Evolutionary conservation across 2,797 vertebrate genomes (phyloP).

Genomic region (Sphenodon punctatus): DNA sequence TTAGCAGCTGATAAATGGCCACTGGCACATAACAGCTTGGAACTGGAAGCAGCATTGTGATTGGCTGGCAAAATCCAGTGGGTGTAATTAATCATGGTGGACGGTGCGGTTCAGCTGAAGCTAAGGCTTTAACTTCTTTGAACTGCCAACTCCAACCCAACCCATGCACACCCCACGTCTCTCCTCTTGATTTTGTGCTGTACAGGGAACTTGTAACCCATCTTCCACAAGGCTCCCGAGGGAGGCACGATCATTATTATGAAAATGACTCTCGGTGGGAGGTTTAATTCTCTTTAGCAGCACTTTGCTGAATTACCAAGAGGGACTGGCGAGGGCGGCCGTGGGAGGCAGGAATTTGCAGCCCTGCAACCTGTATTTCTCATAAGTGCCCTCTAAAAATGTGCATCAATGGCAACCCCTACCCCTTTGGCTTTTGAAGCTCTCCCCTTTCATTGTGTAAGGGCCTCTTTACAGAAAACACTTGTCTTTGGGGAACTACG

Average conservation of each 20-base stretch:
- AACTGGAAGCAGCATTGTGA: not conserved
- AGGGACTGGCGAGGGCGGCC: too few species aligned
- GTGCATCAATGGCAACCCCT: too few species aligned
- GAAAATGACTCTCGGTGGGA: not conserved
- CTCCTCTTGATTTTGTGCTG: rapidly evolving
- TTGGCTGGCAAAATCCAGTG: not conserved
- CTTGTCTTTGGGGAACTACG: too few species aligned
- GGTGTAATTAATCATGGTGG: not conserved
- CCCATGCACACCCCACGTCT: rapidly evolving
- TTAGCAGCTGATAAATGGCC: not conserved
- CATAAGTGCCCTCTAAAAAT: too few species aligned
- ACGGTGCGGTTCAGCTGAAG: rapidly evolving
- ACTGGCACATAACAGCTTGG: not conserved
- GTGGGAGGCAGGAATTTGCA: too few species aligned
- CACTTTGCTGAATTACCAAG: not conserved
- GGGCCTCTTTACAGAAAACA: too few species aligned
- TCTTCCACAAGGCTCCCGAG: rapidly evolving
- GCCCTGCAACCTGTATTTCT: too few species aligned
- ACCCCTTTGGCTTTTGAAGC: too few species aligned
- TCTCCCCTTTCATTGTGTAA: too few species aligned
- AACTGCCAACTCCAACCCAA: not conserved
- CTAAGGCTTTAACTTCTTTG: not conserved
- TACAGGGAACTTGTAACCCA: rapidly evolving
- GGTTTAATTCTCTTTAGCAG: not conserved
- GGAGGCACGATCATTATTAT: rapidly evolving